A percentile compares a stretch with the other conserved stretches of the same genome.
Evolutionary conservation across 2,113 vertebrate species (phyloP).

Genomic region (Ctenomys sociabilis): DNA sequence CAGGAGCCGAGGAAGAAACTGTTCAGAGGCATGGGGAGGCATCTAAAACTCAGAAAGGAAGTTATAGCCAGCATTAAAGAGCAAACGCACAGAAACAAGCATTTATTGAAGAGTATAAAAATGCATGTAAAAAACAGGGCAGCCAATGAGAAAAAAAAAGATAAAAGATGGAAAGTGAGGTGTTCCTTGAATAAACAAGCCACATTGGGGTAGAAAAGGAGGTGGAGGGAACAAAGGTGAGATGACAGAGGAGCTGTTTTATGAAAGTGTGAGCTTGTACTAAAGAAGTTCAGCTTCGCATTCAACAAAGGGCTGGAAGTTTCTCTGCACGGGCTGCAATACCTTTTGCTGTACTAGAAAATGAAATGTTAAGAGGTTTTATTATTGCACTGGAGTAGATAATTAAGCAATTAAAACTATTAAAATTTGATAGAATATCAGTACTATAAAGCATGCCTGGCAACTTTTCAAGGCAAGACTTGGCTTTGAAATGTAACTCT

Average conservation of each 20-base stretch:
- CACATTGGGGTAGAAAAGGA: conserved; percentile 58
- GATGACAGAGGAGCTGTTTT: conserved; percentile 55
- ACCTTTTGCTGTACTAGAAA: conserved; percentile 70
- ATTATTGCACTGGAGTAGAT: conserved; percentile 77
- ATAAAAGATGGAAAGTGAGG: conserved; percentile 40
- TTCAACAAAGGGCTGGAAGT: conserved; percentile 64
- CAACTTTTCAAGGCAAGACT: conserved; percentile 68
- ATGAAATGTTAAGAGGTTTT: conserved; percentile 76
- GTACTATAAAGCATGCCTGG: conserved; percentile 72
- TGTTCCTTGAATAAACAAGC: conserved; percentile 70
- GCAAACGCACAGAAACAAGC: conserved; percentile 29
- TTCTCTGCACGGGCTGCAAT: conserved; percentile 63
- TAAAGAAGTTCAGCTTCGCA: conserved; percentile 38
- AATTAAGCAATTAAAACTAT: conserved; percentile 81
- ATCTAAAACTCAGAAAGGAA: conserved; percentile 40
- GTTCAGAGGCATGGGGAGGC: conserved; percentile 45
- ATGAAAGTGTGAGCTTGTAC: conserved; percentile 49
- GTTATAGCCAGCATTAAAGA: conserved; percentile 60
- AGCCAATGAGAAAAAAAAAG: conserved; percentile 49
- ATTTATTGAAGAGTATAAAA: conserved; percentile 68
- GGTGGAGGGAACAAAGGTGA: not conserved
- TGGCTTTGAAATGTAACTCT: conserved; percentile 62
- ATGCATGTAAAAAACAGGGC: conserved; percentile 51
- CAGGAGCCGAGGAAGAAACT: conserved; percentile 54
- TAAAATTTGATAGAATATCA: conserved; percentile 77